phyloP scores from a whole-genome alignment of 2,113 vertebrate species.

The Calidris pygmaea region DNA sequence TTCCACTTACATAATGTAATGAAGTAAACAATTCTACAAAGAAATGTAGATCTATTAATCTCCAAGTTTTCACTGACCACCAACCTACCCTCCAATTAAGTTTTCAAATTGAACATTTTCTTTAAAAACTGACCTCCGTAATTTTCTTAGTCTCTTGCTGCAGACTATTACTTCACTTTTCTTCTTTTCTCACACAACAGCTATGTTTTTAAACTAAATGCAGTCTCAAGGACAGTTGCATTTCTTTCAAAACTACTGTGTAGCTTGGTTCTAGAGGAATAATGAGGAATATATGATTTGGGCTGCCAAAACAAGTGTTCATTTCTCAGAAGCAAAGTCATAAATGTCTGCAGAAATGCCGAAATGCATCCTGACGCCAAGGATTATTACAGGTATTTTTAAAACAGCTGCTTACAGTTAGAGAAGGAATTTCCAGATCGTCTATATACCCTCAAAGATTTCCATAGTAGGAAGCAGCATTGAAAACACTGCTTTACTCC shows the following conservation, averaged over 20 bases:
- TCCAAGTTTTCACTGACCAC: not conserved
- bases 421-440: not conserved
- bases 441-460: not conserved
- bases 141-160: not conserved
- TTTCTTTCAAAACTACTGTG: not conserved
- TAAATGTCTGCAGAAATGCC: not conserved
- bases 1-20: not conserved
- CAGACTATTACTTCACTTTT: not conserved
- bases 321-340: not conserved
- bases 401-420: not conserved
- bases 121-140: not conserved
- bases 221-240: not conserved
- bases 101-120: not conserved
- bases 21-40: not conserved
- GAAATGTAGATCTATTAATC: not conserved
- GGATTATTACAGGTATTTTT: not conserved
- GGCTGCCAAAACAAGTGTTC: not conserved
- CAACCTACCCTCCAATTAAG: not conserved
- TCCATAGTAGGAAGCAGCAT: not conserved
- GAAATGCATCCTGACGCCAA: not conserved
- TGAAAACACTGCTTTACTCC: not conserved
- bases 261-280: not conserved
- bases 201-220: not conserved
- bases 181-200: not conserved
- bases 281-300: not conserved